Conservation (phyloP, 2,797 vertebrate genomes). For the Carcharodon carcharias region DNA sequence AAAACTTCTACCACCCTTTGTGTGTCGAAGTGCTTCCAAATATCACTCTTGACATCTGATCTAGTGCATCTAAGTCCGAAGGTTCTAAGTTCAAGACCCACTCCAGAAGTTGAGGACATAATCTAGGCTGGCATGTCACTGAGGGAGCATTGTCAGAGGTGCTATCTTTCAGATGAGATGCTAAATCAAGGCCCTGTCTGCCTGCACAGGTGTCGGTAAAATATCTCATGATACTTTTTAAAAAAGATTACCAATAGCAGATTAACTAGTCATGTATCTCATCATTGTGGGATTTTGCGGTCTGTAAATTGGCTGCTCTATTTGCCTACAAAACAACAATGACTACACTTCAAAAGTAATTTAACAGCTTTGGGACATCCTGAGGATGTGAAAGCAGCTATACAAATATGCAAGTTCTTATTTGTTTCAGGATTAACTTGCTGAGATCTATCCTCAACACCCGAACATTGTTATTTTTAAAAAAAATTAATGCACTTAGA, state of each 20-base stretch:
- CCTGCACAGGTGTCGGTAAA: background rate
- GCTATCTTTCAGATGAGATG: background rate
- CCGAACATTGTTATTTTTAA: background rate
- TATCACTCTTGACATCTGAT: background rate
- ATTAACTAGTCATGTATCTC: background rate
- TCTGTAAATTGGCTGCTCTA: background rate
- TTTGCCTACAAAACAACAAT: background rate
- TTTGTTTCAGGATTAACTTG: background rate
- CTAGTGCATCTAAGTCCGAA: background rate
- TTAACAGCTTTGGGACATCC: background rate
- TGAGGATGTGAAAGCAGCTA: background rate
- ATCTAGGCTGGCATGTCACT: background rate
- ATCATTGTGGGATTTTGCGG: background rate
- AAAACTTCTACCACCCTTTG: background rate
- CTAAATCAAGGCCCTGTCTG: background rate
- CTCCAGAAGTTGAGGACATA: background rate
- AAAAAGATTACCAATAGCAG: background rate
- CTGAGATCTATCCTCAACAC: background rate
- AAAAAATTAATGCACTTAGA: background rate
- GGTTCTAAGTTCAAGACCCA: background rate
- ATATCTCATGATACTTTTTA: background rate
- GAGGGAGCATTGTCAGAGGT: background rate
- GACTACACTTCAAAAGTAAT: background rate
- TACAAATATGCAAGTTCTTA: background rate
- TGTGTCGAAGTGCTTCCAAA: background rate